Evolutionary conservation across 2,888 invertebrate genomes (phyloP), one percentile per base, ranked within the genome.

Genomic region (Malthinus seriepunctatus): DNA sequence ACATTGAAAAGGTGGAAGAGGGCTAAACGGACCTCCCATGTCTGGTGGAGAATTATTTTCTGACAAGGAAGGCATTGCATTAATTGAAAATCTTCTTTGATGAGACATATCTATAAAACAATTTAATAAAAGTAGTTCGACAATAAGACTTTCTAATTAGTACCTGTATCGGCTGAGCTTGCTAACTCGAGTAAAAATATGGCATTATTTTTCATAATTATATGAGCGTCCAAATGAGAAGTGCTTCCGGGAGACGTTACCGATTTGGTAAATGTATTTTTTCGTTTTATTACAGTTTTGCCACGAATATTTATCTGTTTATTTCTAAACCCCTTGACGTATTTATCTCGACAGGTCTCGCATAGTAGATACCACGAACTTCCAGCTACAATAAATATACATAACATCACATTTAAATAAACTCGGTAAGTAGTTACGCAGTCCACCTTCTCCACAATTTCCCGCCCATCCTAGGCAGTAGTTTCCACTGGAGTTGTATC

Each of bases 341-440:
- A 90, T 70, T 90, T 91, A 51, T 93, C 92, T 7, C 95, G 88
- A 74, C 98, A 98, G 42, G 84, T 83, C 73, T 95, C 94, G 79
- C 98, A 98, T 75, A 94, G 88, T 31, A 97, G 84, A 77, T 97
- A 97, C 93, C 95, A 95, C 10, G 93, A 88, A 63, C 88, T 88
- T 38, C 84, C 85, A 45, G 81, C 84, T 82, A 72, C 23, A 35
- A 56, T 32, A n/a, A 49, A 37, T 23, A 32, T 37, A 1, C 81
- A 81, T 68, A 81, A 81, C 5, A 70, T 69, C 8, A 9, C 68
- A 9, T n/a, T n/a, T 23, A 34, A n/a, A n/a, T 38, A 4, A 32
- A 50, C 2, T 15, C 42, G 32, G 33, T 32, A 11, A 11, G 47
- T 23, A 23, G 75, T 82, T 81, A 64, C 89, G 89, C 32, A 89